Percentiles rank a stretch among this genome's conserved stretches.
Conservation (phyloP, 1,140 invertebrate species). For the Zaprionus tsacasi region DNA sequence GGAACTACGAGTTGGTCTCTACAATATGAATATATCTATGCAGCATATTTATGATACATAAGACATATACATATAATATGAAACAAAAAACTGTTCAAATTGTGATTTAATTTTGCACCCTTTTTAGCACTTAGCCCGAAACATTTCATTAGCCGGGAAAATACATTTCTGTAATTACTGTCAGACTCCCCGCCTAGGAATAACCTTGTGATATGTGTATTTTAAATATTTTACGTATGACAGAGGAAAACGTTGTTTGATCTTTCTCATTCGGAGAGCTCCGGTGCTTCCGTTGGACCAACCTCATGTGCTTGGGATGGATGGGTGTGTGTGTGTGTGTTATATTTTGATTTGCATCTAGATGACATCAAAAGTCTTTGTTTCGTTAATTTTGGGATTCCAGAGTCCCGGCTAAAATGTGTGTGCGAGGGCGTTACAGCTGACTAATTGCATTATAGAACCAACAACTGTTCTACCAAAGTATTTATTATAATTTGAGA, state of each 20-base stretch:
- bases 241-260: conserved; percentile 57
- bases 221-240: conserved; percentile 78
- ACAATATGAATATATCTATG: too few species aligned
- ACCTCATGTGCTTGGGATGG: background rate
- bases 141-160: conserved; percentile 72
- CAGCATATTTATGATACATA: background rate
- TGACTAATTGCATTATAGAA: conserved; percentile 75
- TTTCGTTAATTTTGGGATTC: conserved; percentile 50
- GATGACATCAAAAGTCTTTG: conserved; percentile 70
- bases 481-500: conserved; percentile 4
- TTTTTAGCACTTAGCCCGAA: conserved; percentile 22
- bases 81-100: background rate
- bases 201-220: conserved; percentile 43
- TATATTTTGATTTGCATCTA: conserved; percentile 50
- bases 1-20: conserved; percentile 2
- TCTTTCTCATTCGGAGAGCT: conserved; percentile 38
- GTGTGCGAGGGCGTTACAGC: conserved; percentile 73
- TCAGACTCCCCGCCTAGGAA: conserved; percentile 22
- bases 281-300: background rate
- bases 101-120: conserved; percentile 35
- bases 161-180: conserved; percentile 75
- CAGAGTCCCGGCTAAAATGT: conserved; percentile 54
- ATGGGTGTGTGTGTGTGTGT: background rate
- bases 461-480: conserved; percentile 47
- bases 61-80: too few species aligned